Evolutionary conservation across 2,888 invertebrate genomes (phyloP), one percentile per base, ranked within the genome.

Genomic region (Amphipyra tragopoginis): DNA sequence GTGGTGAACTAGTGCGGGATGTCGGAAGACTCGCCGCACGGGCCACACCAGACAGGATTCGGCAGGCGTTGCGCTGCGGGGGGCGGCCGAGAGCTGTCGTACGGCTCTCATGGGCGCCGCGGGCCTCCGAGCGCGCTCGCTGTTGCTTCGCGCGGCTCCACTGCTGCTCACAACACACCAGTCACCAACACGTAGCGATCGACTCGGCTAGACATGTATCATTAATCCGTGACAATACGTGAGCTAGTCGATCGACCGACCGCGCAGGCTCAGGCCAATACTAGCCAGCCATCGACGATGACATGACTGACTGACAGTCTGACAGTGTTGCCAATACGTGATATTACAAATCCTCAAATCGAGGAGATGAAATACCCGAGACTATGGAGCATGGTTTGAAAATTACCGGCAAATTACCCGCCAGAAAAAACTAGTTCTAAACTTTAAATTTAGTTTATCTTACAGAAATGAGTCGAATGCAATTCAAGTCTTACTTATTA

Each of bases 231-330:
- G n/a, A n/a, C n/a, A n/a, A n/a, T n/a, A n/a, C 29, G 5, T 5
- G 10, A 55, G 29, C 44, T 59, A 66, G 15, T 21, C 36, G 49
- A 68, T 73, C 49, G 74, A 70, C 52, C 49, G 45, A 33, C 47
- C 51, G 40, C 15, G 50, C 62, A 57, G 8, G 11, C 42, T 60
- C 50, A 56, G n/a, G n/a, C n/a, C n/a, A n/a, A n/a, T n/a, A n/a
- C n/a, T n/a, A n/a, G n/a, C n/a, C n/a, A n/a, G n/a, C n/a, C 21
- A 3, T 55, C 13, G 11, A 43, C n/a, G 29, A 43, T 48, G 47
- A 77, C 77, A 75, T 62, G 59, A 60, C 67, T 54, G 40, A 34
- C 40, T 47, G 7, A 26, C 21, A 21, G 21, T 21, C 40, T 47
- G 7, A 26, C 21, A 21, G 21, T 21, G 21, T 21, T 21, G 21